Conservation (phyloP, 2,888 invertebrate species). For the Chrysolina americana region DNA sequence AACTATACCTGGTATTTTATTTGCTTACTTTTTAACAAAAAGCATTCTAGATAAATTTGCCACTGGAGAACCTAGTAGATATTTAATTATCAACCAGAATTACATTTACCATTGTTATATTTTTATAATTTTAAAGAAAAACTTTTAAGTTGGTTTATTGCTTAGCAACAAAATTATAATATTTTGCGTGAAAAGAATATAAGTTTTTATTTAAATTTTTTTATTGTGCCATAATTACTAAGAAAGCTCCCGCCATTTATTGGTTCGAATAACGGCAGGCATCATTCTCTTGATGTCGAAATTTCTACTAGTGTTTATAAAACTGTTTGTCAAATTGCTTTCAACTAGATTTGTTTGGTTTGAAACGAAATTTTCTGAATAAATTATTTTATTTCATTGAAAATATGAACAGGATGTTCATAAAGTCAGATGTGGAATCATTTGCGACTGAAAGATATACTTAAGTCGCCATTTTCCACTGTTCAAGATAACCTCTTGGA, state of each 20-base stretch:
- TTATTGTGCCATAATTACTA: slow-evolving; percentile 22
- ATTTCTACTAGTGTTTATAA: slow-evolving; percentile 10
- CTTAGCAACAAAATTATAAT: slow-evolving; percentile 4
- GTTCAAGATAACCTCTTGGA: no score
- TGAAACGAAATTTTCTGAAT: slow-evolving; percentile 7
- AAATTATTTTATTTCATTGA: no score
- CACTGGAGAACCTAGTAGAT: slow-evolving; percentile 26
- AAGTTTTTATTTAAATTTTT: slow-evolving; percentile 1
- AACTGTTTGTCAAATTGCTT: slow-evolving; percentile 10
- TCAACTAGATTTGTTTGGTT: no score
- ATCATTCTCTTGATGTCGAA: no score
- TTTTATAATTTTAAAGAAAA: slow-evolving; percentile 21
- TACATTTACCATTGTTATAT: slow-evolving; percentile 26
- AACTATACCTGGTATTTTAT: slow-evolving; percentile 49
- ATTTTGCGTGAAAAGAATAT: background rate
- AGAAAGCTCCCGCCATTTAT: background rate
- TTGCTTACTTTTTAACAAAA: slow-evolving; percentile 52
- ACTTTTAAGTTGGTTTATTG: slow-evolving; percentile 16
- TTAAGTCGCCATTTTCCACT: no score
- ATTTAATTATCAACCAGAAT: slow-evolving; percentile 4
- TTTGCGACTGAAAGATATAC: no score
- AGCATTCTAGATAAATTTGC: slow-evolving; percentile 59
- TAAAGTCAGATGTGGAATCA: no score
- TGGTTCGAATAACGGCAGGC: no score
- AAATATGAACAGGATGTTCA: no score